Evolutionary conservation across 1,140 invertebrate species (phyloP).

Genomic region (Eriocheir sinensis): DNA sequence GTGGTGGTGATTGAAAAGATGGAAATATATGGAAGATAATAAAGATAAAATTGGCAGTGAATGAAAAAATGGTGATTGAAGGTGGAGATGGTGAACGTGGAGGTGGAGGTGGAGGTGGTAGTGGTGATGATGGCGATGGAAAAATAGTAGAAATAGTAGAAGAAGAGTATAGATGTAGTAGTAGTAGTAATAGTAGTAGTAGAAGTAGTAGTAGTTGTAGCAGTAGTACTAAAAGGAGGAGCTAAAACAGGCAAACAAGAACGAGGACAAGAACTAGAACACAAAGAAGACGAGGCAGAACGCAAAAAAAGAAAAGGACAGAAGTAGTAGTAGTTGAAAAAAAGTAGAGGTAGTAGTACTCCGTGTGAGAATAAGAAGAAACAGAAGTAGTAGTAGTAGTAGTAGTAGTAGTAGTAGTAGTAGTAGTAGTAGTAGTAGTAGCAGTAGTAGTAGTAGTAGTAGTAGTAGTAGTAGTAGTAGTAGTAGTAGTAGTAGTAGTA

Average conservation of each 20-base stretch:
- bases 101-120: neutral
- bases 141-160: conserved; percentile 5
- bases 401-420: conserved; percentile 17
- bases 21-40: no score
- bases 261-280: neutral
- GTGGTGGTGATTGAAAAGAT: no score
- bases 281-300: no score
- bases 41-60: neutral
- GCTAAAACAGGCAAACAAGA: no score
- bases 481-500: conserved; percentile 29
- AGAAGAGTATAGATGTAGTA: neutral
- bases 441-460: neutral
- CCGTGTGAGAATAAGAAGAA: no score
- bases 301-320: no score
- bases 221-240: neutral
- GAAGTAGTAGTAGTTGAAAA: no score
- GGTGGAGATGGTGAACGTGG: neutral
- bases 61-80: neutral
- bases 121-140: neutral
- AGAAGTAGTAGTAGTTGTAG: conserved; percentile 18
- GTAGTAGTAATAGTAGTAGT: conserved; percentile 7
- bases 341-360: no score
- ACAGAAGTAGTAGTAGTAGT: neutral
- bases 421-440: conserved; percentile 16
- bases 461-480: conserved; percentile 24